phyloP scores from a whole-genome alignment of 2,113 vertebrate species.

The Oreochromis spilurus region DNA sequence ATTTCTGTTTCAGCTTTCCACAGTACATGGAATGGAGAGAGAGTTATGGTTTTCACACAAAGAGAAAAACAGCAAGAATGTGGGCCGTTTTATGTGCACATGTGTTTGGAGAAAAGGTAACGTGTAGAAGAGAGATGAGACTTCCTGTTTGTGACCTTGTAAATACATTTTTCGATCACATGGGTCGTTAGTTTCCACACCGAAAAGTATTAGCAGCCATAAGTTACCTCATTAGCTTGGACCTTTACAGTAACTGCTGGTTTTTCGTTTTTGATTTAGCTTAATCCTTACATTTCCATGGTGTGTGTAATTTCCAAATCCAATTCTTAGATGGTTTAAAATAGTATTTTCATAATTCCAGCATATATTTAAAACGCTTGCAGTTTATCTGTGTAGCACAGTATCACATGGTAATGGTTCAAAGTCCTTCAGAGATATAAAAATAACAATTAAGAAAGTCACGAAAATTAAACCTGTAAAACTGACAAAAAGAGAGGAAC shows the following conservation, averaged over 20 bases:
- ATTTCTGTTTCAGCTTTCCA: constrained; percentile 31
- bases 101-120: not conserved
- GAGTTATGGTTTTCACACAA: constrained; percentile 6
- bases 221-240: not conserved
- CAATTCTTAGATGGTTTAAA: not conserved
- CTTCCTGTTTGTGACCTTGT: not conserved
- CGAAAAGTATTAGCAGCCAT: not conserved
- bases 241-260: not conserved
- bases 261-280: not conserved
- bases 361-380: not conserved
- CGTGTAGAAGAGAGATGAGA: too few species aligned
- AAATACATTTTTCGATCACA: not conserved
- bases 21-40: constrained; percentile 27
- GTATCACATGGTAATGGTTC: not conserved
- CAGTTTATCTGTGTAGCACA: not conserved
- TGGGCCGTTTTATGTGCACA: not conserved
- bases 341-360: not conserved
- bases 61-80: not conserved
- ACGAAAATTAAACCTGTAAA: not conserved
- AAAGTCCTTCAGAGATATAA: not conserved
- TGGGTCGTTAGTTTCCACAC: not conserved
- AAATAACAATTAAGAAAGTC: not conserved
- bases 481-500: not conserved
- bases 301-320: not conserved
- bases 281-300: not conserved